Evolutionary conservation across 2,888 invertebrate genomes (phyloP).

Genomic region (Gerris lacustris): DNA sequence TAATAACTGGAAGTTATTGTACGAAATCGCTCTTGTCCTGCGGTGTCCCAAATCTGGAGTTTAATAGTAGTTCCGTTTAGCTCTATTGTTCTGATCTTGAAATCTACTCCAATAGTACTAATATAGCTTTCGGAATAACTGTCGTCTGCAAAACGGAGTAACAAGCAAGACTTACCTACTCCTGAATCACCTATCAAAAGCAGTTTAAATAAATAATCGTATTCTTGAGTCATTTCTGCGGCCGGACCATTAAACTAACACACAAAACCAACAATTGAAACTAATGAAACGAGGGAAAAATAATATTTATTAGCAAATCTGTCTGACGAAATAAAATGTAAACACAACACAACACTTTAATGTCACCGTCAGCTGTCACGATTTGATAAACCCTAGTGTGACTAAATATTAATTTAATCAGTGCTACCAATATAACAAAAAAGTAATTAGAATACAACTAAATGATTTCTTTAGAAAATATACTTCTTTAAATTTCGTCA

Average conservation of each 20-base stretch:
- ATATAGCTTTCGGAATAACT: constrained; percentile 21
- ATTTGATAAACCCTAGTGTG: no score
- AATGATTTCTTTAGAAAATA: no score
- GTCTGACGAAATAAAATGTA: no score
- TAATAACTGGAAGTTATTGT: constrained; percentile 25
- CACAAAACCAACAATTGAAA: background rate
- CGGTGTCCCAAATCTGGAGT: constrained; percentile 25
- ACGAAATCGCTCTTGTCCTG: constrained; percentile 23
- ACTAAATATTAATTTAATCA: no score
- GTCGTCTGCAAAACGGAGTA: constrained; percentile 25
- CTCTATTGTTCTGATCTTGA: constrained; percentile 23
- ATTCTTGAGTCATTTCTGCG: constrained; percentile 16
- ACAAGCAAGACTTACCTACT: constrained; percentile 24
- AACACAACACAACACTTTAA: no score
- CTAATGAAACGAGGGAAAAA: background rate
- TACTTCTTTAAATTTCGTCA: no score
- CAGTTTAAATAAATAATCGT: constrained; percentile 20
- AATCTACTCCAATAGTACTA: constrained; percentile 24
- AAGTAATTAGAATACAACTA: no score
- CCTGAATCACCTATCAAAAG: constrained; percentile 24
- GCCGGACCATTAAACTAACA: constrained; percentile 3
- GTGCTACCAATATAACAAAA: no score
- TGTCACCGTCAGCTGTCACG: no score
- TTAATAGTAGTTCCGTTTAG: constrained; percentile 22
- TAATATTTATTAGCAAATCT: no score